Evolutionary conservation across 2,888 invertebrate genomes (phyloP), one percentile per base, ranked within the genome.

Genomic region (Thecophora atra): DNA sequence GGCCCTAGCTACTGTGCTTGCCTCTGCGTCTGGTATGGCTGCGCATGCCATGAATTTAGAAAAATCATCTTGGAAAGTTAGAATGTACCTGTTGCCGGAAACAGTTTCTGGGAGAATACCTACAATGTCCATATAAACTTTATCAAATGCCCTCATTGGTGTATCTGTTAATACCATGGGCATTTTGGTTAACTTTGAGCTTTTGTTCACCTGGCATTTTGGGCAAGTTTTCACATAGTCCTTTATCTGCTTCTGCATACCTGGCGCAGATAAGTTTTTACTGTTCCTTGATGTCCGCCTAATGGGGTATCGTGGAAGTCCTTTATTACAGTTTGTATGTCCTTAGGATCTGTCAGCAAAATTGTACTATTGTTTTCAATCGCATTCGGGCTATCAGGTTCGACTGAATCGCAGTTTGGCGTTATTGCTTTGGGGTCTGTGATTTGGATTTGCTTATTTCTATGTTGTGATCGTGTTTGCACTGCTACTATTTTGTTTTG

Each of bases 271-370:
- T n/a, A n/a, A n/a, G n/a, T n/a, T n/a, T n/a, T n/a, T n/a, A n/a
- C n/a, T n/a, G n/a, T n/a, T n/a, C n/a, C n/a, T n/a, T n/a, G n/a
- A n/a, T n/a, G n/a, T n/a, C n/a, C n/a, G n/a, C n/a, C n/a, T n/a
- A n/a, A n/a, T n/a, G n/a, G n/a, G 6, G 37, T 11, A 11, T 37
- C n/a, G 0, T 68, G 68, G 17, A 30, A 56, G 5, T 68, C 68
- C 26, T 24, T 68, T 17, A 68, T 17, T 21, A 63, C 30, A 2
- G 44, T 62, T 28, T 68, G 54, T 28, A 13, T 37, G 3, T 69
- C 42, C 3, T 17, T 30, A 1, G 42, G 58, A 1, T 69, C 30
- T 24, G 26, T 28, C 19, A 60, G 26, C 13, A 60, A 6, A 3
- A 26, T 19, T 13, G 37, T 26, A 30, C 8, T 30, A 8, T 6